These are phyloP conservation scores for Phenganax stokvisi DNA, from an alignment of 92 coral and sea anemone genomes.

Conservation along the genomic window DNA sequence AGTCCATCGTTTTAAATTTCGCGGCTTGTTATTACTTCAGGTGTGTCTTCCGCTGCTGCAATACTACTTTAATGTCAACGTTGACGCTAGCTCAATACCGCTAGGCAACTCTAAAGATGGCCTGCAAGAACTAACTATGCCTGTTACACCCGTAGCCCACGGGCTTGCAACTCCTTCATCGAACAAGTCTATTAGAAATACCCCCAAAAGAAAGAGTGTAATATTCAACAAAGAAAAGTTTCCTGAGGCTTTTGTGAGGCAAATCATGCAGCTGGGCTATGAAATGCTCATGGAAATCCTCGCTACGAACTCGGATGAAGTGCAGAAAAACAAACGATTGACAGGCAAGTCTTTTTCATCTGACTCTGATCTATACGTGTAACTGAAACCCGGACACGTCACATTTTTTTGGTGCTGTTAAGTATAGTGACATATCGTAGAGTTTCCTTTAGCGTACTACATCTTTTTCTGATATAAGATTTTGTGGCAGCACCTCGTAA, in stretches of 20 bases:
- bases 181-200: not conserved
- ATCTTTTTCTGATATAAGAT: too few species aligned
- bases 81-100: conserved; percentile 50
- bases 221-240: conserved; percentile 32
- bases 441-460: too few species aligned
- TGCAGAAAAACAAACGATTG: conserved; percentile 16
- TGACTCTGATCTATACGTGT: not conserved
- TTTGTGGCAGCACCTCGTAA: too few species aligned
- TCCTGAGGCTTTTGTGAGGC: conserved; percentile 30
- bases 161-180: conserved; percentile 10
- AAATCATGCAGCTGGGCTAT: conserved; percentile 27
- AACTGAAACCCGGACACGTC: too few species aligned
- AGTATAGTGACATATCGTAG: too few species aligned
- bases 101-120: conserved; percentile 18
- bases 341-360: conserved; percentile 13
- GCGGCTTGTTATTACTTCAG: conserved; percentile 33
- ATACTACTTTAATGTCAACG: conserved; percentile 66
- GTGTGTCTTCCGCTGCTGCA: conserved; percentile 86
- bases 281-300: conserved; percentile 35
- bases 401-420: too few species aligned
- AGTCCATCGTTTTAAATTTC: not conserved
- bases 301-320: not conserved
- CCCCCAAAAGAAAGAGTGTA: conserved; percentile 3
- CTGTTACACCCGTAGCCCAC: conserved; percentile 28
- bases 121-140: conserved; percentile 18